A percentile compares a stretch with the other conserved stretches of the same genome.
phyloP scores from a whole-genome alignment of 2,888 invertebrate genomes.

The Agrochola circellaris region DNA sequence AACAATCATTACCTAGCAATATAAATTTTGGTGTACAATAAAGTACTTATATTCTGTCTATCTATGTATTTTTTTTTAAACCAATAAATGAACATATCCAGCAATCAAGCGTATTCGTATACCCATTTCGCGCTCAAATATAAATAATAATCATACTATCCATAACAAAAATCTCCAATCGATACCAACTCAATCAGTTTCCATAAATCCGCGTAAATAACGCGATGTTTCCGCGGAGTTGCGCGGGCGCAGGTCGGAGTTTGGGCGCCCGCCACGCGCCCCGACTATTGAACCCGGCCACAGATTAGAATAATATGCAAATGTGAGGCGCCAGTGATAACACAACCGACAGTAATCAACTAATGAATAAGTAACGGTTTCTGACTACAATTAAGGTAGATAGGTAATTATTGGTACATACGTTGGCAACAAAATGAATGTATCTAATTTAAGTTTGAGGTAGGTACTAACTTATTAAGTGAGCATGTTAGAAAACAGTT shows the following conservation, averaged over 20 bases:
- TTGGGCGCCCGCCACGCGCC: slow-evolving; percentile 77
- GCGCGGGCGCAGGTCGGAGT: slow-evolving; percentile 55
- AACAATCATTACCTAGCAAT: not conserved
- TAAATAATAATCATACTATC: not conserved
- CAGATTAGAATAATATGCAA: slow-evolving; percentile 73
- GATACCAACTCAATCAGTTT: slow-evolving; percentile 22
- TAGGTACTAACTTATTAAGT: not conserved
- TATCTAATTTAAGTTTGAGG: not conserved
- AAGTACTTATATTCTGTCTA: not conserved
- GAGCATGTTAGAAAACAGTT: not conserved
- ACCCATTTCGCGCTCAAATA: not conserved
- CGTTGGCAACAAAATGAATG: not conserved
- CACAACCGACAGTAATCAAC: slow-evolving; percentile 22
- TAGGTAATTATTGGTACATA: not conserved
- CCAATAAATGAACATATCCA: not conserved
- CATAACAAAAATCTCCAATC: slow-evolving; percentile 18
- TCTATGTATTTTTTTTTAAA: not conserved
- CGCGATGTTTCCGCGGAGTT: slow-evolving; percentile 49
- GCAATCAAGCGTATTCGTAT: not conserved
- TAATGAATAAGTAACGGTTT: slow-evolving; percentile 43
- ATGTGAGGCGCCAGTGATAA: slow-evolving; percentile 53
- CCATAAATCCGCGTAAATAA: slow-evolving; percentile 42
- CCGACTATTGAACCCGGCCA: slow-evolving; percentile 79
- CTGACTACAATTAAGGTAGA: not conserved
- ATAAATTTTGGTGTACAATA: not conserved